phyloP scores from a whole-genome alignment of 2,113 vertebrate species.

The Oncorhynchus tshawytscha region DNA sequence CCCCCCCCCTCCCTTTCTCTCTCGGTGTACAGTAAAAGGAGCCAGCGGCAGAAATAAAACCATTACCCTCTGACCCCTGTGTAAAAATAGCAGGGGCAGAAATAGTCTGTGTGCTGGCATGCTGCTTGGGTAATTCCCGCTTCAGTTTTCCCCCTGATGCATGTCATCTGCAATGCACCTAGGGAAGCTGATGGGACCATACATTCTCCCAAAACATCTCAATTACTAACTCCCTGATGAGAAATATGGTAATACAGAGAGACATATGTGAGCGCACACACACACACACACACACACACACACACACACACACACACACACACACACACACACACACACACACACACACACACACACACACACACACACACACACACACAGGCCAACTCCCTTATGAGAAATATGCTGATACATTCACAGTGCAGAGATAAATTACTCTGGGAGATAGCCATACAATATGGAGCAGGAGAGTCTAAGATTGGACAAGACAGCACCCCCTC shows the following conservation, averaged over 20 bases:
- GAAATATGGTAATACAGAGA: constrained; percentile 2
- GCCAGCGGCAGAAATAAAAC: constrained; percentile 48
- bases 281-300: neutral
- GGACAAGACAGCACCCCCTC: neutral
- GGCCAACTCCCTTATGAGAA: constrained; percentile 23
- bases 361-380: neutral
- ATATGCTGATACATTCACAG: constrained; percentile 25
- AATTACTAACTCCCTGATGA: constrained; percentile 26
- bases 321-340: neutral
- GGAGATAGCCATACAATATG: no score
- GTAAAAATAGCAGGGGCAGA: constrained; percentile 48
- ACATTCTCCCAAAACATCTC: constrained; percentile 9
- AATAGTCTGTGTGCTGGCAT: constrained; percentile 29
- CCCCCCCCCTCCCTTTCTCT: constrained; percentile 8
- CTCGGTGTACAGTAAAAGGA: constrained; percentile 43
- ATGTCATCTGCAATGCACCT: constrained; percentile 4
- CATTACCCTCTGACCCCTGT: constrained; percentile 43
- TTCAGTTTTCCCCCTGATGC: constrained; percentile 17
- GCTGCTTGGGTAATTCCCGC: constrained; percentile 20
- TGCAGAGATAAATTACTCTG: neutral
- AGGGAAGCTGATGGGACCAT: neutral
- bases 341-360: neutral
- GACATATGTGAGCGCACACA: neutral
- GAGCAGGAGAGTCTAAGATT: no score
- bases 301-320: constrained; percentile 10